phyloP scores from a whole-genome alignment of 2,797 vertebrate species.

The Notolabrus celidotus region DNA sequence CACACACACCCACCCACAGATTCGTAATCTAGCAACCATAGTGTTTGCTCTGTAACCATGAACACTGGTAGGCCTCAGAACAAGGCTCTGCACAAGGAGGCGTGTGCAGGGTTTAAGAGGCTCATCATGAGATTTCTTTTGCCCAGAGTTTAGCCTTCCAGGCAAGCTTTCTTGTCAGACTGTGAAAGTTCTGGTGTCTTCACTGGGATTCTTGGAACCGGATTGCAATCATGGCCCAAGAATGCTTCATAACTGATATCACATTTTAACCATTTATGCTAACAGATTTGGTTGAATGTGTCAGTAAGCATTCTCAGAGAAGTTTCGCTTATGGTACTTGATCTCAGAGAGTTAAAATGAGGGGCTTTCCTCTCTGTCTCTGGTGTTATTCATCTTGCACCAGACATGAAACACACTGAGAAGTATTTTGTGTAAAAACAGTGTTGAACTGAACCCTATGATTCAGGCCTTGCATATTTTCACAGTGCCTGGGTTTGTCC shows the following conservation, averaged over 20 bases:
- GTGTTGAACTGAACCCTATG: constrained; percentile 20
- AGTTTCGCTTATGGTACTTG: neutral
- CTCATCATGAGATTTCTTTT: rapidly evolving
- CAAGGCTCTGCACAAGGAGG: constrained; percentile 43
- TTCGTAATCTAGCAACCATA: constrained; percentile 69
- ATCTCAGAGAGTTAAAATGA: constrained; percentile 4
- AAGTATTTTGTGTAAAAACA: constrained; percentile 56
- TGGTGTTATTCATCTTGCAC: constrained; percentile 31
- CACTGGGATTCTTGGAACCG: too few relatives aligned
- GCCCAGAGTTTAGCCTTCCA: constrained; percentile 45
- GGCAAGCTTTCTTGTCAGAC: constrained; percentile 11
- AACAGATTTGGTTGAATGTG: neutral
- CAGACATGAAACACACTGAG: constrained; percentile 51
- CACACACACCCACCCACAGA: constrained; percentile 14
- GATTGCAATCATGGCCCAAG: neutral
- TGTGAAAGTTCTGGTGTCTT: neutral
- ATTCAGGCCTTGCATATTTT: constrained; percentile 40
- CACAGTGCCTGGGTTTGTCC: neutral
- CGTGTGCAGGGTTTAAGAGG: constrained; percentile 7
- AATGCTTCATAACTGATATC: neutral
- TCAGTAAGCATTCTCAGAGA: neutral
- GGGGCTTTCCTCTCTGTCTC: neutral
- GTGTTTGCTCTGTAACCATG: constrained; percentile 74
- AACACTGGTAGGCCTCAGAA: constrained; percentile 46
- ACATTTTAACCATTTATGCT: neutral